Percentiles rank a stretch among this genome's conserved stretches.
phyloP scores from a whole-genome alignment of 2,888 invertebrate species.

The Drosophila sordidula region DNA sequence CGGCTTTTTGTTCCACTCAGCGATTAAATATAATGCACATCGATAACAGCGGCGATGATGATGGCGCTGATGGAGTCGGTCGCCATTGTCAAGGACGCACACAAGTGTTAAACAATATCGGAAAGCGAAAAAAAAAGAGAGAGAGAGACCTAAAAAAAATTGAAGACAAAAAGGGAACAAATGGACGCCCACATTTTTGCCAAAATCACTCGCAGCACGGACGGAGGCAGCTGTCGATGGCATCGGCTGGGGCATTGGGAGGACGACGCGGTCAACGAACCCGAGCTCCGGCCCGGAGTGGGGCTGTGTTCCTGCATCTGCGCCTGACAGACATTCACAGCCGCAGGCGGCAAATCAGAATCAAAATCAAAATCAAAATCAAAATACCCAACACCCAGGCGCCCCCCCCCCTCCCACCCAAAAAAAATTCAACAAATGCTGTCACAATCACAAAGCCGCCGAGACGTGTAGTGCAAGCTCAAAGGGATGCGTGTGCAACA shows the following conservation, averaged over 20 bases:
- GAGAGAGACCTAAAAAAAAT: neutral
- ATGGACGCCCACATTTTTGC: conserved; percentile 31
- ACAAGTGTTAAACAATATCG: conserved; percentile 63
- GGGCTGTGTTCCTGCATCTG: conserved; percentile 43
- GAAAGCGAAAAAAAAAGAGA: conserved; percentile 4
- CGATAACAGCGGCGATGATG: conserved; percentile 29
- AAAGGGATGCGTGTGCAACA: conserved; percentile 8
- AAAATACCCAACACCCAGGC: conserved; percentile 8
- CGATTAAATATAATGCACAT: conserved; percentile 48
- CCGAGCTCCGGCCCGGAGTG: conserved; percentile 6
- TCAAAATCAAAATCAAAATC: conserved; percentile 22
- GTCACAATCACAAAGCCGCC: conserved; percentile 61
- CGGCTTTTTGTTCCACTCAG: conserved; percentile 21
- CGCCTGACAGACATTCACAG: conserved; percentile 56
- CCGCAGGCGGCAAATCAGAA: conserved; percentile 10
- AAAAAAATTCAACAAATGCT: conserved; percentile 23
- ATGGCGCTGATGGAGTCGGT: conserved; percentile 41
- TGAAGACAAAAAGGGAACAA: conserved; percentile 5
- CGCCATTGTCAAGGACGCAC: conserved; percentile 58
- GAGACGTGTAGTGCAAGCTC: conserved; percentile 28
- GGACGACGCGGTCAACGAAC: conserved; percentile 70
- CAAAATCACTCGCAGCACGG: conserved; percentile 25
- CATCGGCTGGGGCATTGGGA: conserved; percentile 16
- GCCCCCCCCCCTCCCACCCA: too few species aligned
- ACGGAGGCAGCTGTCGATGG: conserved; percentile 19